A percentile compares a stretch with the other conserved stretches of the same genome.
Evolutionary conservation across 64 coral and sea anemone species (phyloP).

Genomic region (Cladopsammia gracilis): DNA sequence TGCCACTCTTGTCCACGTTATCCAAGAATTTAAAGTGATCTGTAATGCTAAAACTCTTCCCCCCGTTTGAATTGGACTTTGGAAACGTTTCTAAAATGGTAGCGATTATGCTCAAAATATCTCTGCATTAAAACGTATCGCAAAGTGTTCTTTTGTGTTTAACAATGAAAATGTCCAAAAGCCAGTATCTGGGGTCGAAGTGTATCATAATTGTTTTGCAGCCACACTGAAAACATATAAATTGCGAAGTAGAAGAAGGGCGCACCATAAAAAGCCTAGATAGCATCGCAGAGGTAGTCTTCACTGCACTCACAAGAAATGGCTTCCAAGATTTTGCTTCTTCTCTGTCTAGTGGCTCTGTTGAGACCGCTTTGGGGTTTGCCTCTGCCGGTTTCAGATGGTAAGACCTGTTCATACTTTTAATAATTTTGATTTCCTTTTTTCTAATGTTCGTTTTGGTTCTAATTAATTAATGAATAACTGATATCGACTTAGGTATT

Average conservation of each 20-base stretch:
- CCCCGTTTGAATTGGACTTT: too few relatives aligned
- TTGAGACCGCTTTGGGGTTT: slow-evolving; percentile 1
- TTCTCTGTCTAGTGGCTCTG: background rate
- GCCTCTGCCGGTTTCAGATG: background rate
- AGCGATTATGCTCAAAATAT: too few relatives aligned
- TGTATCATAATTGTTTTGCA: too few relatives aligned
- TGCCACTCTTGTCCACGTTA: too few relatives aligned
- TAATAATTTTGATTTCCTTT: background rate
- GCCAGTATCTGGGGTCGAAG: too few relatives aligned
- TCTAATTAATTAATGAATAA: background rate
- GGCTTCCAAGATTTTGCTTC: slow-evolving; percentile 2
- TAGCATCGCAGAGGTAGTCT: background rate
- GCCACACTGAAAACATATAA: background rate
- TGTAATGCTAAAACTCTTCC: too few relatives aligned
- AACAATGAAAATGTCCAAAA: too few relatives aligned
- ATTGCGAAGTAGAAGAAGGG: background rate
- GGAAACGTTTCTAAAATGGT: too few relatives aligned
- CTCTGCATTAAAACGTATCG: too few relatives aligned
- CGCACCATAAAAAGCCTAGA: background rate
- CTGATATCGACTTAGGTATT: too few relatives aligned
- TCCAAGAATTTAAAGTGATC: too few relatives aligned
- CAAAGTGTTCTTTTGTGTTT: too few relatives aligned
- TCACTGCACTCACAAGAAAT: background rate
- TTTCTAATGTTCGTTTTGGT: background rate
- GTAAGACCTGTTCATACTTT: background rate